Evolutionary conservation across 2,888 invertebrate genomes (phyloP), one percentile per base, ranked within the genome.

Genomic region (Bimastos eiseni): DNA sequence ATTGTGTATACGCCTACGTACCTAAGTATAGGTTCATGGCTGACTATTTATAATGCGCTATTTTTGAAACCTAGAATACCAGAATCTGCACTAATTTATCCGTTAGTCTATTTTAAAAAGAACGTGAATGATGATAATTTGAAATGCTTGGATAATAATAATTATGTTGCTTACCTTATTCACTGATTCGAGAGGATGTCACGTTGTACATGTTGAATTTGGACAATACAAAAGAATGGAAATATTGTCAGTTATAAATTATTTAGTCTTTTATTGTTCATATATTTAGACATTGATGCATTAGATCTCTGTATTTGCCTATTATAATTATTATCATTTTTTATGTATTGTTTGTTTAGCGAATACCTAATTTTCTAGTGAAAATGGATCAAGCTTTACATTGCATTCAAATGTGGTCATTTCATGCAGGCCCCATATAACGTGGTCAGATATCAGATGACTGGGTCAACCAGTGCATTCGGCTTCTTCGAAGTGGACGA

Each of bases 381-480:
- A n/a, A n/a, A 84, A 33, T 84, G 6, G 34, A 1, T 49, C 6
- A 24, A 4, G 24, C 24, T 6, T 6, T 70, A 8, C n/a, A 70
- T 70, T n/a, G 24, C 86, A 15, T 86, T 86, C 30, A 6, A 19
- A 1, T 38, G n/a, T 89, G 34, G 41, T 34, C n/a, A 89, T 44
- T 19, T 70, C 19, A 38, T 90, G 33, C 91, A 92, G 92, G 90
- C 92, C 15, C 94, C 94, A 17, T 93, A 93, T 92, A 93, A 94
- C 90, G 92, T 91, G 0, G 91, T 94, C 4, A 91, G 92, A 11
- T 94, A 94, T 91, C 93, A 92, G 90, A 92, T 94, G 88, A 92
- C 92, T 36, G 93, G 92, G 11, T 90, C 91, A 24, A 36, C 90
- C 36, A 90, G 91, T 36, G 90, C 93, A 6, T 30, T 41, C 83